phyloP scores from a whole-genome alignment of 2,113 vertebrate genomes.

The Uria aalge region DNA sequence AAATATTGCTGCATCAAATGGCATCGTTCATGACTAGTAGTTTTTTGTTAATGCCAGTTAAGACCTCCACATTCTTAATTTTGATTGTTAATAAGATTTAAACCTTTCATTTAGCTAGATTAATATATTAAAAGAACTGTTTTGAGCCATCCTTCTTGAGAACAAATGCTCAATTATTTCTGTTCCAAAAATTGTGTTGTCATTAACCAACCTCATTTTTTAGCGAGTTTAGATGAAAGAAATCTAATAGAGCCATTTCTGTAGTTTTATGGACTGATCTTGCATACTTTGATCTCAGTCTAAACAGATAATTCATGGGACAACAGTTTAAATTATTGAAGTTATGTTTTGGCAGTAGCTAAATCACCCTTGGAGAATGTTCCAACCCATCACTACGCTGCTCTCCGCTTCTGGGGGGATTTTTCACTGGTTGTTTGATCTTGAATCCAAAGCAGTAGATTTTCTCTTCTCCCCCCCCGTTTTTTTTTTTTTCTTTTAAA shows the following conservation, averaged over 20 bases:
- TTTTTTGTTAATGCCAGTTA: not conserved
- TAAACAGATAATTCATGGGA: not conserved
- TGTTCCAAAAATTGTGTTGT: not conserved
- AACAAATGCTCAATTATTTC: slow-evolving; percentile 10
- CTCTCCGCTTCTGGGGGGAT: not conserved
- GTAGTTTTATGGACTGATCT: not conserved
- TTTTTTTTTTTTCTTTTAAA: not conserved
- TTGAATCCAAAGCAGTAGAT: not conserved
- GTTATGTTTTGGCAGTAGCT: not conserved
- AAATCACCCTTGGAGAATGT: not conserved
- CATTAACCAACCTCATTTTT: not conserved
- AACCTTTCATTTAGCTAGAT: not conserved
- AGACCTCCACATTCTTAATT: not conserved
- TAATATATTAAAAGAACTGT: not conserved
- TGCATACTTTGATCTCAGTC: not conserved
- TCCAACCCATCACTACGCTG: not conserved
- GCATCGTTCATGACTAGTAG: not conserved
- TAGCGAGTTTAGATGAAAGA: not conserved
- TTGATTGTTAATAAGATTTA: not conserved
- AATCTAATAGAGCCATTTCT: not conserved
- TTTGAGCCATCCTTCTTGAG: not conserved
- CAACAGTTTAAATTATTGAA: not conserved
- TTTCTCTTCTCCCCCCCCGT: not conserved
- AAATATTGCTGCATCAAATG: not conserved
- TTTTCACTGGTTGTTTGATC: not conserved